Percentiles rank a stretch among this genome's conserved stretches.
These are phyloP conservation scores for Chesias legatella DNA, from an alignment of 2,888 invertebrate genomes.

Conservation along the genomic window DNA sequence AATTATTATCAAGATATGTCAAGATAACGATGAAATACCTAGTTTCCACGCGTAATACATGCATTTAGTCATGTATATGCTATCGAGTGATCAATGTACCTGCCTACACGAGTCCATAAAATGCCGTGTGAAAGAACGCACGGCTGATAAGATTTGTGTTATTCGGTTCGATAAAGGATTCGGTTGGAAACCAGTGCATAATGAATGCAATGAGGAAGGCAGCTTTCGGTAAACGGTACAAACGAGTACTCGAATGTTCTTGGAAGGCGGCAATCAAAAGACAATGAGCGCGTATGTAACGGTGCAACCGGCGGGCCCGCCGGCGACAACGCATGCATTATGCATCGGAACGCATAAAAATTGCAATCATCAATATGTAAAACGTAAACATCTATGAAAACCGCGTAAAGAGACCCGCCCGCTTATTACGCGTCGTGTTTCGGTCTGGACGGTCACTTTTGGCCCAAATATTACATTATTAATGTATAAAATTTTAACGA, in stretches of 20 bases:
- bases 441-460: slow-evolving; percentile 12
- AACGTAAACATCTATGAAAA: slow-evolving; percentile 42
- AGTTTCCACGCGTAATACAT: slow-evolving; percentile 15
- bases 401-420: slow-evolving; percentile 18
- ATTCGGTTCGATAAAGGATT: slow-evolving; percentile 13
- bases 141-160: slow-evolving; percentile 19
- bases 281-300: slow-evolving; percentile 65
- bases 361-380: slow-evolving; percentile 50
- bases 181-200: slow-evolving; percentile 58
- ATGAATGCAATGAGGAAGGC: slow-evolving; percentile 67
- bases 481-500: slow-evolving; percentile 1
- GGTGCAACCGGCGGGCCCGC: slow-evolving; percentile 50
- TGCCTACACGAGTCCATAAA: slow-evolving; percentile 4
- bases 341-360: slow-evolving; percentile 55
- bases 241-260: slow-evolving; percentile 69
- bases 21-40: slow-evolving; percentile 15
- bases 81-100: neutral
- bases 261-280: slow-evolving; percentile 68
- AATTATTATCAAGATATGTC: slow-evolving; percentile 12
- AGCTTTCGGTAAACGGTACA: slow-evolving; percentile 69
- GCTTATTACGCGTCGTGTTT: slow-evolving; percentile 18
- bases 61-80: slow-evolving; percentile 17
- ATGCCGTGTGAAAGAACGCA: slow-evolving; percentile 17
- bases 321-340: slow-evolving; percentile 48
- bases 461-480: slow-evolving; percentile 14